These are phyloP conservation scores for Malacosoma neustria DNA, from an alignment of 2,888 invertebrate genomes.

Conservation along the genomic window DNA sequence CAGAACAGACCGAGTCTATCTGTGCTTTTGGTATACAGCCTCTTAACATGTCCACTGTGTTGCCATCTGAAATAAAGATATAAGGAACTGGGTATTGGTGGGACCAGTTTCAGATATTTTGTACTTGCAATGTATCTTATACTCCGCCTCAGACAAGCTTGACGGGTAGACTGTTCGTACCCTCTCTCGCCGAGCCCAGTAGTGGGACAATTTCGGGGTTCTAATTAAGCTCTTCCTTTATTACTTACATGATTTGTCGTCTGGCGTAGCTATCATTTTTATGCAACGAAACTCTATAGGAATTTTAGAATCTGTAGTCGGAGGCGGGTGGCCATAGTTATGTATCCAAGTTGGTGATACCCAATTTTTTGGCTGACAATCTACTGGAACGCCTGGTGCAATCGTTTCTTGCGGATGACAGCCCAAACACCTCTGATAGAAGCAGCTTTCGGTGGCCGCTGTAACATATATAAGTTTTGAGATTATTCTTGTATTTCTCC, in stretches of 20 bases:
- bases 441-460: conserved; percentile 54
- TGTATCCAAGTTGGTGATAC: conserved; percentile 58
- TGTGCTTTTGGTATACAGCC: conserved; percentile 56
- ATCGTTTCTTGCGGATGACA: conserved; percentile 45
- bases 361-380: conserved; percentile 54
- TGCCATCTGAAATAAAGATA: conserved; percentile 47
- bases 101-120: too few species aligned
- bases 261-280: conserved; percentile 63
- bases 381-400: conserved; percentile 31
- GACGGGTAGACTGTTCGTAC: too few species aligned
- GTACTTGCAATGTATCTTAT: too few species aligned
- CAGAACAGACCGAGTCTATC: conserved; percentile 56
- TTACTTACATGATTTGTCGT: conserved; percentile 56
- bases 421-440: conserved; percentile 50
- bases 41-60: conserved; percentile 54
- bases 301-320: conserved; percentile 48
- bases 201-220: too few species aligned
- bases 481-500: too few species aligned
- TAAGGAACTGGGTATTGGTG: too few species aligned
- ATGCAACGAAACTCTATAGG: conserved; percentile 57
- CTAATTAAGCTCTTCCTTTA: too few species aligned
- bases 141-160: too few species aligned
- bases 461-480: too few species aligned
- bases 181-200: too few species aligned
- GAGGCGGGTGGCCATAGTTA: conserved; percentile 58